A percentile compares a stretch with the other conserved stretches of the same genome.
Conservation (phyloP, 2,888 invertebrate species). For the Drosophila quasianomalipes region DNA sequence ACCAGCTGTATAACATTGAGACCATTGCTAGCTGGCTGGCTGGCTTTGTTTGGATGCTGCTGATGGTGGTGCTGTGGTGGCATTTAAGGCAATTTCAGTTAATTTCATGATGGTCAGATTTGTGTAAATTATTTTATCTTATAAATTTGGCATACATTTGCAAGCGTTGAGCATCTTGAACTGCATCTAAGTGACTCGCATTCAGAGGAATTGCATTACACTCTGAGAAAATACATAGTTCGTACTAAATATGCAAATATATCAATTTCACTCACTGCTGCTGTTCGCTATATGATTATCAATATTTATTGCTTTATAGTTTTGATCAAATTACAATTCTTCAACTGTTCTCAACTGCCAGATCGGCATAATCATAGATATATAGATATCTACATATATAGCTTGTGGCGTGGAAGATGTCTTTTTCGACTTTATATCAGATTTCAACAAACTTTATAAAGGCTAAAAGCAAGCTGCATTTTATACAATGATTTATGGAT, state of each 20-base stretch:
- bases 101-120: conserved; percentile 47
- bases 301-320: background rate
- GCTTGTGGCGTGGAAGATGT: background rate
- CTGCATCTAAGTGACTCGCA: background rate
- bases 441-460: background rate
- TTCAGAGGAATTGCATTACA: background rate
- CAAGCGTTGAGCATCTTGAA: conserved; percentile 1
- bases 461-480: background rate
- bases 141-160: conserved; percentile 28
- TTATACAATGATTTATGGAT: background rate
- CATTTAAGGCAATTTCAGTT: conserved; percentile 61
- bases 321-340: background rate
- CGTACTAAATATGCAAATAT: background rate
- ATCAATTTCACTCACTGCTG: background rate
- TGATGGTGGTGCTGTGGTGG: conserved; percentile 24
- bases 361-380: background rate
- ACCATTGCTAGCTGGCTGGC: conserved; percentile 12
- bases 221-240: background rate
- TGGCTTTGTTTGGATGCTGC: conserved; percentile 9
- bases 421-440: background rate
- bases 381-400: background rate
- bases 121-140: conserved; percentile 38
- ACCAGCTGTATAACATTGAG: conserved; percentile 54
- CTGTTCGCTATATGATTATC: no score
- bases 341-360: background rate